Base-by-base conservation (phyloP, 1,140 invertebrate species). In the Aricia agestis region DNA sequence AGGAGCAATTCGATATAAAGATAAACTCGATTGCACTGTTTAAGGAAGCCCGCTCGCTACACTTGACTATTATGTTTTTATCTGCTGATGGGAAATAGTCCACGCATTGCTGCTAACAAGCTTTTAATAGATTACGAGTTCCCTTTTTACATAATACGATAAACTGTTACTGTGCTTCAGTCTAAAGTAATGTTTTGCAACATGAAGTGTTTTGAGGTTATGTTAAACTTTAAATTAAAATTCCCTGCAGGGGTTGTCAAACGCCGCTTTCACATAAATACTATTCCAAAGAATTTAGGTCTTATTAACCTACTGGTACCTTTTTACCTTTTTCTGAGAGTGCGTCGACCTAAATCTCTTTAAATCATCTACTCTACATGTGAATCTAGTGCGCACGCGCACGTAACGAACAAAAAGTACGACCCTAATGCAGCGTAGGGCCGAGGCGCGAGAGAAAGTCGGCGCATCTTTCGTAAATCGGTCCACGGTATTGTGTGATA, bases 401-500 rank as follows among this genome's bases (percentile, higher is more conserved):
- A 52, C 45, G 45, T 42, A 32, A 70, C 59, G 61, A 70, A 70
- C 58, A 70, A 61, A 70, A 70, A 70, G 25, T 58, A 82, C 81
- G 82, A 74, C 74, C 80, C 77, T 84, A 84, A 83, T 70, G 31
- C 70, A 71, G 71, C 70, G 73, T 83, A 90, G 86, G 88, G 85
- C 84, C 82, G 68, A 90, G 86, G 86, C 84, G 82, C 82, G 68
- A 84, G 88, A 81, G 88, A 90, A 90, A 90, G 88, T 87, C 76
- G 63, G 76, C 78, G 72, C 79, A 79, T 86, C 79, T 86, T 85
- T 85, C 80, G 78, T 78, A 81, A 86, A 87, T 86, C 75, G 79
- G 79, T 80, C 67, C 82, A 78, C 36, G 15, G 72, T 72, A 83
- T 87, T 84, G 83, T 89, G 68, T 77, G 82, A 86, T 87, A 83